Percentiles rank a stretch among this genome's conserved stretches.
phyloP scores from a whole-genome alignment of 2,797 vertebrate genomes.

The Malurus leucopterus region DNA sequence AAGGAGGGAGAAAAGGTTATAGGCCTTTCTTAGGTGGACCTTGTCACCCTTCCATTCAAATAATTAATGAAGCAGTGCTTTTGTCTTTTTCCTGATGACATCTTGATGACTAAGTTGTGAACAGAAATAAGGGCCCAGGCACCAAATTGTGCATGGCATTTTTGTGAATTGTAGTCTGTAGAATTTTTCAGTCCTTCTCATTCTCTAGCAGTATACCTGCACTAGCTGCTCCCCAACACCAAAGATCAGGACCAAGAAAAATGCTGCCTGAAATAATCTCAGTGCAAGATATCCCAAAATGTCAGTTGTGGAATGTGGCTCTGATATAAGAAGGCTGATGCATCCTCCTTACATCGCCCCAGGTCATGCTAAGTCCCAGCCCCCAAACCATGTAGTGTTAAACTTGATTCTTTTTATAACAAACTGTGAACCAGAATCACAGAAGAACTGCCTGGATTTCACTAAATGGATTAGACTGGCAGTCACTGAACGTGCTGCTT shows the following conservation, averaged over 20 bases:
- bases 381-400: not conserved
- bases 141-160: not conserved
- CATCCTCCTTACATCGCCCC: not conserved
- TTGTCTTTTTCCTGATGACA: not conserved
- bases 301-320: not conserved
- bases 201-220: not conserved
- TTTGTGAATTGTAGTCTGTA: not conserved
- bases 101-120: not conserved
- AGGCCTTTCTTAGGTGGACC: not conserved
- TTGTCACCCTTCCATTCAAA: not conserved
- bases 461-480: not conserved
- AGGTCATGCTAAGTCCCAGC: not conserved
- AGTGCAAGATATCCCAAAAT: not conserved
- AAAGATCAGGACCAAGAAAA: not conserved
- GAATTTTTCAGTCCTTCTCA: not conserved
- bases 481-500: not conserved
- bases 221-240: fast-evolving
- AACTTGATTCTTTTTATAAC: not conserved
- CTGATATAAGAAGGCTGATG: not conserved
- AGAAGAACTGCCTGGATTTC: not conserved
- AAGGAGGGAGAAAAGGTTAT: not conserved
- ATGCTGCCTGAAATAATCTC: not conserved
- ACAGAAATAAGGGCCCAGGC: not conserved
- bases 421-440: not conserved
- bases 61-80: not conserved